Evolutionary conservation across 2,888 invertebrate species (phyloP).

Genomic region (Iphiclides podalirius): DNA sequence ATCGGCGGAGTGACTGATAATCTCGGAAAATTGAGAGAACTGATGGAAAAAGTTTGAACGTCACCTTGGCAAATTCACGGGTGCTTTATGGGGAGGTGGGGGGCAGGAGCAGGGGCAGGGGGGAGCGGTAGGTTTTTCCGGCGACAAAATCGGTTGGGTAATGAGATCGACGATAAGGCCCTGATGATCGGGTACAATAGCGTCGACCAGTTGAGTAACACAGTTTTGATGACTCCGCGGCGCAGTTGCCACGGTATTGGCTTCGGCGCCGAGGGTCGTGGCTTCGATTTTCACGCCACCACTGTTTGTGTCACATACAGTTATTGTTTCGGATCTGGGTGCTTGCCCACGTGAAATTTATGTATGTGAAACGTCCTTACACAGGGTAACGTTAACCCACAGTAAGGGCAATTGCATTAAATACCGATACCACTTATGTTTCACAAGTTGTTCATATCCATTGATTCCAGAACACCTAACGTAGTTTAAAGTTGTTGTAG

Average conservation of each 20-base stretch:
- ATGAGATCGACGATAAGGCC: not conserved
- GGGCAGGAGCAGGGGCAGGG: slow-evolving; percentile 5
- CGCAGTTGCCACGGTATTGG: not conserved
- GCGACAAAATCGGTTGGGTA: slow-evolving; percentile 1
- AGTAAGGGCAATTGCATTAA: too few relatives aligned
- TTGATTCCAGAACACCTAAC: not conserved
- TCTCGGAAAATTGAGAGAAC: slow-evolving; percentile 4
- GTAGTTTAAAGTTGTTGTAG: not conserved
- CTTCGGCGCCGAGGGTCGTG: too few relatives aligned
- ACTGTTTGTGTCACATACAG: too few relatives aligned
- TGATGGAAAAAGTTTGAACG: slow-evolving; percentile 11
- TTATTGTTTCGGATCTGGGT: too few relatives aligned
- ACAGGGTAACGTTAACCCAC: too few relatives aligned
- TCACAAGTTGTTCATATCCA: too few relatives aligned
- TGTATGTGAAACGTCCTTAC: too few relatives aligned
- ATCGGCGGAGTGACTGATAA: slow-evolving; percentile 1
- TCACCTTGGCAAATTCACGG: slow-evolving; percentile 12
- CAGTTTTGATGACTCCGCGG: too few relatives aligned
- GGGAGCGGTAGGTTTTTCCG: not conserved
- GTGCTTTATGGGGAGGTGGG: not conserved
- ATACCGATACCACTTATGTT: too few relatives aligned
- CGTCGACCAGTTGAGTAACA: not conserved
- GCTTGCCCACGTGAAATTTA: too few relatives aligned
- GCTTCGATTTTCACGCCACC: too few relatives aligned
- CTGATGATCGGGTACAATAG: slow-evolving; percentile 11